These are phyloP conservation scores for Patella caerulea DNA, from an alignment of 2,888 invertebrate genomes.

Conservation along the genomic window DNA sequence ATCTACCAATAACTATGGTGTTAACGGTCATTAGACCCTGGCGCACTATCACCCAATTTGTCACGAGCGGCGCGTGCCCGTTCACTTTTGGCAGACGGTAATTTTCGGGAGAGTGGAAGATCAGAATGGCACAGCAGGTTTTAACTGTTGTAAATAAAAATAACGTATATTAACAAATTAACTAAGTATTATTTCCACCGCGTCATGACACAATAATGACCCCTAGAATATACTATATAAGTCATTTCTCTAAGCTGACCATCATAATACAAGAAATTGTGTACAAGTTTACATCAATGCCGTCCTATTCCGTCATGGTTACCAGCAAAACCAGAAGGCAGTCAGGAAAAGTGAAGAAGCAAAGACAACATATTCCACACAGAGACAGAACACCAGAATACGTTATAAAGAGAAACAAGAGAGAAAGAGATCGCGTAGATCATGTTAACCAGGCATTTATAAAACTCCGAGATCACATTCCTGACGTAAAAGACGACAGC, in stretches of 20 bases:
- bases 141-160: no score
- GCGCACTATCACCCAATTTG: no score
- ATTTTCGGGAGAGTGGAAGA: not conserved
- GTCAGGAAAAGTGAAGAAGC: not conserved
- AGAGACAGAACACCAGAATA: slow-evolving; percentile 28
- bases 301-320: not conserved
- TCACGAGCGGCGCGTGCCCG: not conserved
- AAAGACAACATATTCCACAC: slow-evolving; percentile 36
- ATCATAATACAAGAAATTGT: no score
- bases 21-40: no score
- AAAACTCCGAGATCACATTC: slow-evolving; percentile 29
- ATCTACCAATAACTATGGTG: no score
- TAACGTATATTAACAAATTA: no score
- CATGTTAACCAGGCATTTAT: slow-evolving; percentile 37
- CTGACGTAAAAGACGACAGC: slow-evolving; percentile 21
- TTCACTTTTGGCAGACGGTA: slow-evolving; percentile 4
- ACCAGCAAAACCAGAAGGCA: not conserved
- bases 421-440: slow-evolving; percentile 36
- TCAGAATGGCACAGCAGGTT: no score
- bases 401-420: slow-evolving; percentile 35
- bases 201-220: no score
- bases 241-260: no score
- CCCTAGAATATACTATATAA: no score
- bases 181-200: no score
- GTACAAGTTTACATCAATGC: no score